Percentiles rank a stretch among this genome's conserved stretches.
These are phyloP conservation scores for Margaritifera margaritifera DNA, from an alignment of 2,888 invertebrate species.

Conservation along the genomic window DNA sequence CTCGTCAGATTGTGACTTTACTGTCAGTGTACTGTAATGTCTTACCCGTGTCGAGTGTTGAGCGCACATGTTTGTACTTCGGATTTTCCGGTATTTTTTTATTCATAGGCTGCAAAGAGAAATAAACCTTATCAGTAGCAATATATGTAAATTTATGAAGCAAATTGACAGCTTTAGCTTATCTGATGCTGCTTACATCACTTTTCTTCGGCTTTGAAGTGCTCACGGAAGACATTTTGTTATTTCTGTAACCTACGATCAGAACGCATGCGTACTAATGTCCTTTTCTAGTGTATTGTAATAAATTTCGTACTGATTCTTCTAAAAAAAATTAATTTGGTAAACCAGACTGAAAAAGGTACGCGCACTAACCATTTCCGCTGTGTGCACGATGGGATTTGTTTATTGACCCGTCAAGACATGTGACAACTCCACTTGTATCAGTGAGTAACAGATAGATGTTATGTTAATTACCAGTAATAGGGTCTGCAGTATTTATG, in stretches of 20 bases:
- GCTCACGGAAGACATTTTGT: slow-evolving; percentile 66
- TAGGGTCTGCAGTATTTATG: slow-evolving; percentile 32
- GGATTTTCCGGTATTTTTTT: slow-evolving; percentile 70
- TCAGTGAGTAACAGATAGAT: too few species aligned
- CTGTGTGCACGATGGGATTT: slow-evolving; percentile 15
- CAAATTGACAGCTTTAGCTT: too few species aligned
- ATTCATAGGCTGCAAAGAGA: slow-evolving; percentile 61
- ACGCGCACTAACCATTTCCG: slow-evolving; percentile 5
- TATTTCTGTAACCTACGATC: slow-evolving; percentile 8
- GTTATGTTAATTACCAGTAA: slow-evolving; percentile 10
- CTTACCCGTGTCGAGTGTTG: slow-evolving; percentile 71
- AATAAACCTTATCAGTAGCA: slow-evolving; percentile 5
- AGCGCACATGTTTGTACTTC: slow-evolving; percentile 70
- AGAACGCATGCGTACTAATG: slow-evolving; percentile 22
- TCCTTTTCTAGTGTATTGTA: too few species aligned
- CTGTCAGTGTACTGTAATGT: too few species aligned
- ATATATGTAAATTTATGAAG: too few species aligned
- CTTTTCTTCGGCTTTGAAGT: slow-evolving; percentile 52
- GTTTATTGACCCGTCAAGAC: slow-evolving; percentile 2
- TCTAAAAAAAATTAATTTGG: too few species aligned
- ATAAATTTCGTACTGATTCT: too few species aligned
- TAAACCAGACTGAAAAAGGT: too few species aligned
- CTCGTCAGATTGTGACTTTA: too few species aligned
- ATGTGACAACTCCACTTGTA: too few species aligned
- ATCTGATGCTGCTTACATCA: slow-evolving; percentile 51